These are phyloP conservation scores for Drosophila lini DNA, from an alignment of 1,140 invertebrate species.

Conservation along the genomic window DNA sequence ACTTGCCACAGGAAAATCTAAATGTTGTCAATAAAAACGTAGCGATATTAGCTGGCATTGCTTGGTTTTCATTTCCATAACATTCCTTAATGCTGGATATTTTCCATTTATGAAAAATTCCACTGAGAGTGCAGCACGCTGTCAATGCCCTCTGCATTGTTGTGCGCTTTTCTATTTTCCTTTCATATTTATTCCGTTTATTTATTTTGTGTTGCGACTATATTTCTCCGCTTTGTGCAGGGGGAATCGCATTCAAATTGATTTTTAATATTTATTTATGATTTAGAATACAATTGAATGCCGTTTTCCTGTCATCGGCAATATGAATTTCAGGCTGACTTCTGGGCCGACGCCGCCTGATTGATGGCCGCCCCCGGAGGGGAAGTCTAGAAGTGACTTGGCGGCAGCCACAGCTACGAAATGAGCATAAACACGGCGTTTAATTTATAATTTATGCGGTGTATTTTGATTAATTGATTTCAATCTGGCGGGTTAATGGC, in stretches of 20 bases:
- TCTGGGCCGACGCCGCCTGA: constrained; percentile 41
- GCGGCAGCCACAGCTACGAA: constrained; percentile 16
- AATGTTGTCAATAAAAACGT: not conserved
- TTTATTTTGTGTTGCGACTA: constrained; percentile 6
- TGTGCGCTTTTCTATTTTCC: constrained; percentile 9
- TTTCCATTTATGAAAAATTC: not conserved
- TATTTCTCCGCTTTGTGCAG: constrained; percentile 29
- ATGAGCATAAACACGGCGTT: constrained; percentile 56
- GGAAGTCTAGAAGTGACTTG: constrained; percentile 14
- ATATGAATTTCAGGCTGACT: constrained; percentile 7
- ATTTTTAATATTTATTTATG: constrained; percentile 76
- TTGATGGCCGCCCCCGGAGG: constrained; percentile 51
- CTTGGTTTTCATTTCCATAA: not conserved
- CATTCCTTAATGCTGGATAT: not conserved
- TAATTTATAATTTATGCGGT: constrained; percentile 80
- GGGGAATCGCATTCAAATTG: constrained; percentile 56
- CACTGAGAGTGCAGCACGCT: not conserved
- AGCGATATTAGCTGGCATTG: not conserved
- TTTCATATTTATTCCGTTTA: constrained; percentile 24
- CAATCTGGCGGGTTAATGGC: constrained; percentile 63
- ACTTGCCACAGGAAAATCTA: not conserved
- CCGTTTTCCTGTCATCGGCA: constrained; percentile 43
- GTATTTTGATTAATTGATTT: constrained; percentile 77
- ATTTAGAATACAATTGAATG: constrained; percentile 63
- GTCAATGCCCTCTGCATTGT: constrained; percentile 12